Percentiles rank a stretch among this genome's conserved stretches.
These are phyloP conservation scores for Pangasianodon gigas DNA, from an alignment of 2,113 vertebrate species.

Conservation along the genomic window DNA sequence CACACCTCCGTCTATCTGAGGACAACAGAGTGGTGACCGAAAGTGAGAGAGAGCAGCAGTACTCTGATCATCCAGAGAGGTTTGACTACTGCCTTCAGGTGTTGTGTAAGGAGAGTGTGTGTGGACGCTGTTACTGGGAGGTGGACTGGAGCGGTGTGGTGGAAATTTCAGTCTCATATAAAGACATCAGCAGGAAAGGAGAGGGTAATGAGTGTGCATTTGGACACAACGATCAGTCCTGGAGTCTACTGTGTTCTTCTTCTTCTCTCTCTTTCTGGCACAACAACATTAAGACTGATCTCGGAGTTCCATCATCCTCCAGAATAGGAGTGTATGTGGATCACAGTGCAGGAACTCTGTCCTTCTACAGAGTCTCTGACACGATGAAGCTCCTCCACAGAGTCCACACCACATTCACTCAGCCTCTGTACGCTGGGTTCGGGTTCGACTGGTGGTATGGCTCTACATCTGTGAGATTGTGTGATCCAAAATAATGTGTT, in stretches of 20 bases:
- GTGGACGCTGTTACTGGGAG: background rate
- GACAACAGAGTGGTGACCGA: slow-evolving; percentile 22
- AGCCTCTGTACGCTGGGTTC: background rate
- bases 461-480: background rate
- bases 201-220: background rate
- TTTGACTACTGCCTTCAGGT: background rate
- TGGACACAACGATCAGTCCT: background rate
- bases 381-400: too few relatives aligned
- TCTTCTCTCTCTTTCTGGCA: background rate
- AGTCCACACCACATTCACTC: background rate
- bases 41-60: background rate
- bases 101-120: background rate
- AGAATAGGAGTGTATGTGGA: too few relatives aligned
- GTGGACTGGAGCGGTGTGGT: slow-evolving; percentile 5
- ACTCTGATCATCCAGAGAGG: background rate
- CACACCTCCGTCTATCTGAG: slow-evolving; percentile 12
- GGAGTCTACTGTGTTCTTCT: slow-evolving; percentile 6
- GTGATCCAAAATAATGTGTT: background rate
- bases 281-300: too few relatives aligned
- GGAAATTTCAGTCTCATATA: slow-evolving; percentile 2
- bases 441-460: background rate
- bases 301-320: too few relatives aligned
- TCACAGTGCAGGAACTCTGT: too few relatives aligned
- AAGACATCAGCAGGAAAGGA: slow-evolving; percentile 9
- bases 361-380: too few relatives aligned